Percentiles rank a stretch among this genome's conserved stretches.
phyloP scores from a whole-genome alignment of 2,888 invertebrate genomes.

The Arrhopalites spinosus region DNA sequence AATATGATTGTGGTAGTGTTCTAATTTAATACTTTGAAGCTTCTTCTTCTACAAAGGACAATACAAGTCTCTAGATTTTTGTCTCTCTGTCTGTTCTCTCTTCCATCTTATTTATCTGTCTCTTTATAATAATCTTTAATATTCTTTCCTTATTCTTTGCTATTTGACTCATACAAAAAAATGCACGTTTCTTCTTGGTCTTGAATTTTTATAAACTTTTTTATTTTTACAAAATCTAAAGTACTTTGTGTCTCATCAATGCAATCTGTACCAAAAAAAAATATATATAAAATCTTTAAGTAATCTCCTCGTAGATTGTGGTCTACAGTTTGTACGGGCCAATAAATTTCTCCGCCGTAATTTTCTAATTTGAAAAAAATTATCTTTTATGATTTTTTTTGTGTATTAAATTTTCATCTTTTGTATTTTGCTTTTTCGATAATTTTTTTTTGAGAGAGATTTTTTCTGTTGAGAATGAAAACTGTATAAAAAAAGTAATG shows the following conservation, averaged over 20 bases:
- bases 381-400: no score
- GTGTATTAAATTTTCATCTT: no score
- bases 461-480: no score
- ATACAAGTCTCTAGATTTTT: neutral
- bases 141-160: constrained; percentile 7
- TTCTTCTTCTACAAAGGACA: no score
- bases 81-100: neutral
- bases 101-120: constrained; percentile 15
- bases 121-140: constrained; percentile 15
- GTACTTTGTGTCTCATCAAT: constrained; percentile 35
- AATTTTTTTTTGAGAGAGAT: no score
- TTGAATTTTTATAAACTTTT: constrained; percentile 12
- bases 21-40: no score
- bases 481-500: no score
- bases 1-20: no score
- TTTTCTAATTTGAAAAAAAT: neutral
- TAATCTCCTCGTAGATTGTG: neutral
- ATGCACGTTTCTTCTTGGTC: constrained; percentile 32
- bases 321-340: neutral
- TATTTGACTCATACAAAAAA: constrained; percentile 19
- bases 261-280: constrained; percentile 30
- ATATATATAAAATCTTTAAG: neutral
- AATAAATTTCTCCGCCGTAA: neutral
- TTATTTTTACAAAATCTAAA: neutral
- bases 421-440: no score